Evolutionary conservation across 2,888 invertebrate species (phyloP).

Genomic region (Neria commutata): DNA sequence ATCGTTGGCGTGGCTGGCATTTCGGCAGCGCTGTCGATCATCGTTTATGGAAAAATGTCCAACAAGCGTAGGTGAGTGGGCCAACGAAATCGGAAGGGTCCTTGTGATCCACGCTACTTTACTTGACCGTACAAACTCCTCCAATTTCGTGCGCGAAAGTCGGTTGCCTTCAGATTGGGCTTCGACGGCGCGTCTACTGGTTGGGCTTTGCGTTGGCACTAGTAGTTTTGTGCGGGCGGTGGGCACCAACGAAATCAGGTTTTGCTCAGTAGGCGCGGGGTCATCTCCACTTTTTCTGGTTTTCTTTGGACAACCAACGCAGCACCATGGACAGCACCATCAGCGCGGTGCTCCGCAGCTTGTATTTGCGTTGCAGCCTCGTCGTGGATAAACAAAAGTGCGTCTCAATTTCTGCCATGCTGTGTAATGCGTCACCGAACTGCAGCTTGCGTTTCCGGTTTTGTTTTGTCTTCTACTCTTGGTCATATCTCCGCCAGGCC

Average conservation of each 20-base stretch:
- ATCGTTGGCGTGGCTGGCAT: slow-evolving; percentile 72
- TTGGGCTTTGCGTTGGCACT: background rate
- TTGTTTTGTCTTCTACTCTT: background rate
- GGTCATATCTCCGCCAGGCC: background rate
- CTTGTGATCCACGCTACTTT: no score
- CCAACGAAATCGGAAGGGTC: background rate
- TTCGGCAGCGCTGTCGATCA: slow-evolving; percentile 68
- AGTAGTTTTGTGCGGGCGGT: background rate
- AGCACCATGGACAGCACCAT: no score
- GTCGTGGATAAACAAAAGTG: no score
- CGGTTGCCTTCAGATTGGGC: background rate
- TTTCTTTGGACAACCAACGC: no score
- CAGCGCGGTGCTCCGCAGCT: background rate
- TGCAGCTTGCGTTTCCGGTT: background rate
- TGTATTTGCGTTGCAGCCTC: background rate
- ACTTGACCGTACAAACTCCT: no score
- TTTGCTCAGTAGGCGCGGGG: no score
- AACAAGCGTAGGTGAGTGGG: slow-evolving; percentile 62
- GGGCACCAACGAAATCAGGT: no score
- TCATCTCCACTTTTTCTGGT: background rate
- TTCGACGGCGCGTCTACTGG: background rate
- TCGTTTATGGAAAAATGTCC: slow-evolving; percentile 64
- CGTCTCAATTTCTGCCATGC: no score
- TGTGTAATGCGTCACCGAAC: no score
- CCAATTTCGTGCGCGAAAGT: background rate